Evolutionary conservation across 2,113 vertebrate species (phyloP), one percentile per base, ranked within the genome.

Genomic region (Potamarius usumacintae): DNA sequence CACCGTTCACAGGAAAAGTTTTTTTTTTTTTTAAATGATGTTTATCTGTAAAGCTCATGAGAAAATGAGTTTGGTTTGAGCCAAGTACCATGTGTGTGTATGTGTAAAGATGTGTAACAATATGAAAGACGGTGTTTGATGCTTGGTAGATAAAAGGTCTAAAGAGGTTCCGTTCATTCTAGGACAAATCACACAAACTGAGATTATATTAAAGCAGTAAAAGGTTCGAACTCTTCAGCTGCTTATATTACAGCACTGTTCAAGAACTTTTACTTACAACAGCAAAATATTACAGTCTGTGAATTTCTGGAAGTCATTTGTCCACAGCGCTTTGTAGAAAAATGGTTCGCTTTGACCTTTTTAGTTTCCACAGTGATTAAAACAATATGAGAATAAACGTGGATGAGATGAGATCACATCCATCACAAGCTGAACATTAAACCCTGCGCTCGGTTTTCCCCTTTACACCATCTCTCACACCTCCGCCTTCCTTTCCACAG

Each of bases 401-500:
- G 9, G 14, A 25, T 25, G 18, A 82, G 79, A 48, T 42, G 42
- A 42, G 42, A 42, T 42, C 42, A 42, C 42, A 42, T 42, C 17
- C 34, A 1, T 20, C 15, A 50, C 5, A 50, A 27, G 52, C 76
- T 4, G 7, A 30, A 48, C 34, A 48, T 62, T 1, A 82, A 82
- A 81, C 42, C 30, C 9, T 79, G 53, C 30, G 9, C 30, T 20
- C 4, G 10, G 30, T 82, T n/a, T 76, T 84, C 82, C 25, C 74
- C 72, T 50, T 7, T 22, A 63, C 25, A 74, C 34, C 71, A 79
- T 87, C 88, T 86, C 86, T 88, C 83, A 84, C 86, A 48, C 27
- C 71, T 71, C 0, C 27, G 55, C 83, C 85, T 88, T 88, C 71
- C 72, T 52, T 60, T 48, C 57, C 22, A 83, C 88, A 93, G 90